Evolutionary conservation across 2,888 invertebrate species (phyloP), one percentile per base, ranked within the genome.

Genomic region (Antitype chi): DNA sequence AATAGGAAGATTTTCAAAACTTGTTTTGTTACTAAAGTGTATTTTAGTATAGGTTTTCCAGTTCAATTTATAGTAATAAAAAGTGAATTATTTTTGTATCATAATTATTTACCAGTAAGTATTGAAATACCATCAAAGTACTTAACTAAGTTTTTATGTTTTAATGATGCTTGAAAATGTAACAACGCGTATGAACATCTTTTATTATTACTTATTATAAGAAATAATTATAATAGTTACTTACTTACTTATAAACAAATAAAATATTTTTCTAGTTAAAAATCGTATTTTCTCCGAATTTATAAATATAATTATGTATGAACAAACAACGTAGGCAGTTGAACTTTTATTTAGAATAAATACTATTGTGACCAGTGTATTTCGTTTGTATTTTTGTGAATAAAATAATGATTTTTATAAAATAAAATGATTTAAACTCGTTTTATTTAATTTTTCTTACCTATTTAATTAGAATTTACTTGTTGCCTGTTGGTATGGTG

Each of bases 381-480:
- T 81, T 80, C 53, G 76, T 87, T 84, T 86, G 82, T 88, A 82
- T 84, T 88, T 88, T 87, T 87, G 84, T 87, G 85, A 85, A 80
- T 86, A 87, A 88, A 78, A 88, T 83, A 69, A 79, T 80, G 68
- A 79, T 72, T 81, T 84, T 80, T 71, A 71, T 82, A 69, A 62
- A 76, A 81, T 57, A 68, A 38, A 70, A 80, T 38, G 38, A 23
- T 15, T n/a, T n/a, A n/a, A 15, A 23, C 3, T 47, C 5, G 53
- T 78, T 78, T 77, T 11, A 62, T 62, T 70, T 62, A 0, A 20
- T 1, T 15, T 15, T 15, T 38, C 38, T 17, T 74, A 0, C 20
- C 9, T 43, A 43, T 32, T 32, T 13, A 47, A 47, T 59, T 20
- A 32, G 60, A 32, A 6, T 20, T 6, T 32, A 11, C 28, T 2